phyloP scores from a whole-genome alignment of 2,113 vertebrate genomes.

The Actenoides hombroni region DNA sequence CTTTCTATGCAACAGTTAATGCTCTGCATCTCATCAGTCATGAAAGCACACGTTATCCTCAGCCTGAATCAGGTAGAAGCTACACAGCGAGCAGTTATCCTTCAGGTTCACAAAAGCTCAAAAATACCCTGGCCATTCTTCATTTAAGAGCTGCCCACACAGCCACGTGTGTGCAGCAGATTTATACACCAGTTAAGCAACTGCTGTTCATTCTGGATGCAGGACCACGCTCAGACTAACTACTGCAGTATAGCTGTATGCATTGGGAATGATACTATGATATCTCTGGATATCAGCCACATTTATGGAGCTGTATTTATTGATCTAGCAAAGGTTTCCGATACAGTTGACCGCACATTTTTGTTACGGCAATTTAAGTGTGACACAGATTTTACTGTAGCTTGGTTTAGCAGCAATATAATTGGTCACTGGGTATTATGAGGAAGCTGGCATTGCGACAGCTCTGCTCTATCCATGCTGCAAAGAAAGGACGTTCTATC shows the following conservation, averaged over 20 bases:
- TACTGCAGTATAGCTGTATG: not conserved
- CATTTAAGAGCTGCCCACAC: not conserved
- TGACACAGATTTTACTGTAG: conserved; percentile 47
- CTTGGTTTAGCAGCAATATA: conserved; percentile 49
- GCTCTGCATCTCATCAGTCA: not conserved
- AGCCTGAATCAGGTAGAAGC: not conserved
- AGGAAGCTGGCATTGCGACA: not conserved
- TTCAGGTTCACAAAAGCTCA: not conserved
- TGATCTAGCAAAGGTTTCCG: conserved; percentile 40
- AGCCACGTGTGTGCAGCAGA: not conserved
- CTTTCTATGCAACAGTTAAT: not conserved
- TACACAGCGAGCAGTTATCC: not conserved
- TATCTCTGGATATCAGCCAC: conserved; percentile 45
- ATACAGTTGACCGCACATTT: conserved; percentile 14
- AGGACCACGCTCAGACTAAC: not conserved
- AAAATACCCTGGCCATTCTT: not conserved
- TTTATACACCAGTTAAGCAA: not conserved
- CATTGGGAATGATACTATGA: not conserved
- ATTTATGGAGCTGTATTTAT: conserved; percentile 39
- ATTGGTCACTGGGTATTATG: conserved; percentile 33
- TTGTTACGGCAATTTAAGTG: conserved; percentile 48
- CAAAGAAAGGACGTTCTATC: not conserved
- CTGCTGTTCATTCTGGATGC: conserved; percentile 28
- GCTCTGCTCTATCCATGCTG: not conserved
- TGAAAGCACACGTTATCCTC: not conserved